phyloP scores from a whole-genome alignment of 64 coral and sea anemone genomes.

The Montipora efflorescens region DNA sequence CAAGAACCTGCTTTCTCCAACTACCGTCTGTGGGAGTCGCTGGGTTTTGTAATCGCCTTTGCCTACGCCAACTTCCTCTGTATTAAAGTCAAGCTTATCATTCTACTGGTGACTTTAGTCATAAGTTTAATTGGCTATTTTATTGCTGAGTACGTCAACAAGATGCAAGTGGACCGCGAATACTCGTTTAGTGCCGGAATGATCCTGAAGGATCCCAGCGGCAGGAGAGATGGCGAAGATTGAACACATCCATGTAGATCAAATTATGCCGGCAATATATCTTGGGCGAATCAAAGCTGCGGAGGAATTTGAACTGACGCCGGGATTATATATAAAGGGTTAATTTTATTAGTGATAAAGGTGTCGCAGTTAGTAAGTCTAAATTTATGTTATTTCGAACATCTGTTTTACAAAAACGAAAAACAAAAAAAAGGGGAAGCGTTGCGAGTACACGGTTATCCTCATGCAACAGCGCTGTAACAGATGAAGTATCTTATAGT shows the following conservation, averaged over 20 bases:
- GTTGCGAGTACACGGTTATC: too few species aligned
- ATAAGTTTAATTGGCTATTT: constrained; percentile 75
- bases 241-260: neutral
- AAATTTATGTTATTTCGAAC: too few species aligned
- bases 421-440: too few species aligned
- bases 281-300: too few species aligned
- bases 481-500: too few species aligned
- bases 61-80: constrained; percentile 84
- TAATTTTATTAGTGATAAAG: too few species aligned
- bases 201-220: neutral
- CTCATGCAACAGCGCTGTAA: too few species aligned
- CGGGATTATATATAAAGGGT: too few species aligned
- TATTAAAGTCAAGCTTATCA: constrained; percentile 79
- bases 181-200: constrained; percentile 5
- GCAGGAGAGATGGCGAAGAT: neutral
- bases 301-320: too few species aligned
- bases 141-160: constrained; percentile 76
- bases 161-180: constrained; percentile 54
- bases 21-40: constrained; percentile 97
- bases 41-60: constrained; percentile 90
- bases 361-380: too few species aligned
- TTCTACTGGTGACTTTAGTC: constrained; percentile 69
- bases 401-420: too few species aligned
- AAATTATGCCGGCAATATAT: neutral
- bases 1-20: constrained; percentile 98